These are phyloP conservation scores for Panthera leo DNA, from an alignment of 2,113 vertebrate genomes.

Conservation along the genomic window DNA sequence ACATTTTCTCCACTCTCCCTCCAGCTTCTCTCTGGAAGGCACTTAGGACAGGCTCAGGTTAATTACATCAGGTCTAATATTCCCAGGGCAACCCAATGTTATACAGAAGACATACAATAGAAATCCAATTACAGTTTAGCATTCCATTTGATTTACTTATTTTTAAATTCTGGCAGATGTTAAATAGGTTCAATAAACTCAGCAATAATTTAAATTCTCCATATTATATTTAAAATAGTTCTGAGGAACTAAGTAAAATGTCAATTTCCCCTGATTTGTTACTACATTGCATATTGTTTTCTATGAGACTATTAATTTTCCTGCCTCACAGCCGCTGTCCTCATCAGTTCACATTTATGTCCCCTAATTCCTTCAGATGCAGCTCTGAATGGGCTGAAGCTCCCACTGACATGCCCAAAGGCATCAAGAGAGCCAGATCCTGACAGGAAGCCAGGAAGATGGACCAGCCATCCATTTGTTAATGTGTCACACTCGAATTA, in stretches of 20 bases:
- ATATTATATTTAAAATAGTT: conserved; percentile 66
- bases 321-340: background rate
- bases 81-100: background rate
- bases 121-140: conserved; percentile 56
- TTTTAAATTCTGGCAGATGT: conserved; percentile 56
- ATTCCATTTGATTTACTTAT: conserved; percentile 55
- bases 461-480: conserved; percentile 74
- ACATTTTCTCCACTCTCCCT: background rate
- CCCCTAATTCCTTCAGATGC: conserved; percentile 58
- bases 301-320: conserved; percentile 58
- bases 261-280: conserved; percentile 47
- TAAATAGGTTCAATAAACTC: conserved; percentile 59
- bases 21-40: background rate
- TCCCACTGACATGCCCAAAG: conserved; percentile 40
- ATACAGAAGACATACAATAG: conserved; percentile 45
- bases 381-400: conserved; percentile 50
- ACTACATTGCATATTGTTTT: conserved; percentile 60
- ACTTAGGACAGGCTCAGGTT: conserved; percentile 28
- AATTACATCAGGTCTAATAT: conserved; percentile 49
- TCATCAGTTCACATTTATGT: conserved; percentile 52
- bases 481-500: conserved; percentile 67
- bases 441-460: conserved; percentile 65
- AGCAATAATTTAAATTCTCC: conserved; percentile 14
- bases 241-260: conserved; percentile 56
- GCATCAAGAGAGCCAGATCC: conserved; percentile 58